phyloP scores from a whole-genome alignment of 2,888 invertebrate genomes.

The Chorisops tibialis region DNA sequence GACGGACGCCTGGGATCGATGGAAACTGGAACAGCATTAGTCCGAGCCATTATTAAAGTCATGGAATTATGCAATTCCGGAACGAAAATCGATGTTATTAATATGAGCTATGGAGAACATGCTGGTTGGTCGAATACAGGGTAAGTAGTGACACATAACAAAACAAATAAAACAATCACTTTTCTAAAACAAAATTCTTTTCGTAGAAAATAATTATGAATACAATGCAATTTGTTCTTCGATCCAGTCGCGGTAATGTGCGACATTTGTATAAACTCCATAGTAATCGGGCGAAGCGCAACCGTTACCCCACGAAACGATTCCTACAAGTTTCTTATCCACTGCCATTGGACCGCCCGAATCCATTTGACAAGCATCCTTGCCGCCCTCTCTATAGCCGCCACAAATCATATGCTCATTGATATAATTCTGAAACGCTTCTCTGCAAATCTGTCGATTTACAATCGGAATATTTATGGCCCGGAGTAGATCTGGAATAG shows the following conservation, averaged over 20 bases:
- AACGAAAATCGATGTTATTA: slow-evolving; percentile 79
- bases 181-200: background rate
- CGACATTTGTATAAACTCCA: slow-evolving; percentile 14
- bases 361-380: slow-evolving; percentile 15
- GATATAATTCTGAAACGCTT: slow-evolving; percentile 2
- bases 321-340: slow-evolving; percentile 5
- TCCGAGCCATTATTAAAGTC: slow-evolving; percentile 85
- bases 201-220: background rate
- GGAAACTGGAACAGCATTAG: slow-evolving; percentile 94
- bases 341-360: slow-evolving; percentile 20
- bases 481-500: background rate
- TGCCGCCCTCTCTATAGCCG: slow-evolving; percentile 3
- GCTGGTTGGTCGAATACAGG: slow-evolving; percentile 88
- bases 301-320: slow-evolving; percentile 19
- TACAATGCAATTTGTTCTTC: background rate
- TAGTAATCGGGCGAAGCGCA: slow-evolving; percentile 10
- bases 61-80: slow-evolving; percentile 65
- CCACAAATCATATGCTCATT: slow-evolving; percentile 17
- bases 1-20: slow-evolving; percentile 88
- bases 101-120: slow-evolving; percentile 98
- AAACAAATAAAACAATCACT: background rate
- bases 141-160: slow-evolving; percentile 53
- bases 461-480: slow-evolving; percentile 6
- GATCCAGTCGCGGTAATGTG: slow-evolving; percentile 6
- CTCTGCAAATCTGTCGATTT: background rate